Conservation (phyloP, 53 echinoderm and acorn worm species). For the Pentamera pediparva region DNA sequence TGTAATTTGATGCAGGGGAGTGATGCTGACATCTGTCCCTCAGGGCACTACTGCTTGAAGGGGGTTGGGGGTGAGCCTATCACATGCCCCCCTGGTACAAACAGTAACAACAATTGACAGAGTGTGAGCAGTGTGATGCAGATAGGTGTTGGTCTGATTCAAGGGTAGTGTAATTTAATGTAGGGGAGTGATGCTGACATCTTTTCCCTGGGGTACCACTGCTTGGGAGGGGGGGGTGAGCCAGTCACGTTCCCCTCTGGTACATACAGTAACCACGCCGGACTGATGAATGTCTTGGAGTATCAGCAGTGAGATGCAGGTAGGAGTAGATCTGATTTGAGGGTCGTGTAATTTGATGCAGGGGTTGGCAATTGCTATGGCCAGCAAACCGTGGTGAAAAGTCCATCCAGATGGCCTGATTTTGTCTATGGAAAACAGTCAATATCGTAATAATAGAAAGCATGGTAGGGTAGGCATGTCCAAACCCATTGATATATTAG, state of each 20-base stretch:
- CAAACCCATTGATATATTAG: too few species aligned
- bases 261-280: conserved; percentile 82
- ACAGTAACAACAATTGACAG: conserved; percentile 83
- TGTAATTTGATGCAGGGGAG: conserved; percentile 74
- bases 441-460: too few species aligned
- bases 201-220: conserved; percentile 81
- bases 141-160: too few species aligned
- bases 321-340: too few species aligned
- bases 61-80: conserved; percentile 72
- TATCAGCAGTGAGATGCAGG: conserved; percentile 84
- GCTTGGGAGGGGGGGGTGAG: conserved; percentile 69
- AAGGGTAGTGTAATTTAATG: conserved; percentile 53
- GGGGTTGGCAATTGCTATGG: too few species aligned
- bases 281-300: conserved; percentile 83
- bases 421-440: too few species aligned
- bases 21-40: conserved; percentile 73
- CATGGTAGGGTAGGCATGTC: too few species aligned
- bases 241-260: conserved; percentile 73
- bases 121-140: conserved; percentile 80
- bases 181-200: conserved; percentile 69
- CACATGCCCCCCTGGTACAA: conserved; percentile 73
- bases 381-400: too few species aligned
- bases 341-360: too few species aligned
- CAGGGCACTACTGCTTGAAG: conserved; percentile 84
- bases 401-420: too few species aligned